Conservation (phyloP, 2,888 invertebrate genomes). For the Drepanosiphum platanoidis region DNA sequence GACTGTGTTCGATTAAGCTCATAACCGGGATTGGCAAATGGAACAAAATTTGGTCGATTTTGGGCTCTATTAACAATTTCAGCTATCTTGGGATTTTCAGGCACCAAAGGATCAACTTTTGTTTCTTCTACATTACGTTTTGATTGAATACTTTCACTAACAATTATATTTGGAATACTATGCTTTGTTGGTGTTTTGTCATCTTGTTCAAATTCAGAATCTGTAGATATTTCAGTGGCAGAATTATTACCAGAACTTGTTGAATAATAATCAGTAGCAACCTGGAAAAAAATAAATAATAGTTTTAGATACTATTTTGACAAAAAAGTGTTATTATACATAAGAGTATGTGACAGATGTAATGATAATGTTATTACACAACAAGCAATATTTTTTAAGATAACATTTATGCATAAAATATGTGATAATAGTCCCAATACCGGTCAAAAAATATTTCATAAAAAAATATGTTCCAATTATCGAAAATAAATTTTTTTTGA, state of each 20-base stretch:
- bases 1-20: conserved; percentile 84
- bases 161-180: conserved; percentile 80
- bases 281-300: conserved; percentile 49
- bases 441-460: no score
- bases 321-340: background rate
- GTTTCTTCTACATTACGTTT: conserved; percentile 66
- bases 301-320: background rate
- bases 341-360: background rate
- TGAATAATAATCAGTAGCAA: conserved; percentile 63
- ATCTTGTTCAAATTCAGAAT: conserved; percentile 90
- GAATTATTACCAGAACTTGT: conserved; percentile 71
- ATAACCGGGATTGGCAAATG: conserved; percentile 76
- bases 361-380: background rate
- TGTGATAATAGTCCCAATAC: no score
- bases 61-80: conserved; percentile 54
- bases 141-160: conserved; percentile 78
- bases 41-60: conserved; percentile 65
- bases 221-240: conserved; percentile 91
- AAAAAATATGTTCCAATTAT: no score
- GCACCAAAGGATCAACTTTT: conserved; percentile 58
- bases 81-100: conserved; percentile 59
- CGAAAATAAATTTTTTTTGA: no score
- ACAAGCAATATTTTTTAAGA: no score
- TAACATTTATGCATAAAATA: no score
- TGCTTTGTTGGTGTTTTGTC: conserved; percentile 75